Conservation (phyloP, 92 coral and sea anemone genomes). For the Porites cylindrica region DNA sequence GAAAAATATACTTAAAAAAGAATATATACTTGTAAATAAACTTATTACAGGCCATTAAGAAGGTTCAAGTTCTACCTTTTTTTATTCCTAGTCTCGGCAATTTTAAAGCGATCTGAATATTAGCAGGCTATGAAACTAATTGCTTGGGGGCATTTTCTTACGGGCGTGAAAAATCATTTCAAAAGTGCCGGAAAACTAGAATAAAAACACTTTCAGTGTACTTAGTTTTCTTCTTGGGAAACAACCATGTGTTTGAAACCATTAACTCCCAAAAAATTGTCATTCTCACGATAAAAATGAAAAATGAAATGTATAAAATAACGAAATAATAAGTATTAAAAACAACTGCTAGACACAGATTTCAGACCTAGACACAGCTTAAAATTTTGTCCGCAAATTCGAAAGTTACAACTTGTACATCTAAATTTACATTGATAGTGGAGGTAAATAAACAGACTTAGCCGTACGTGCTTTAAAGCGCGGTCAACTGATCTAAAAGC, state of each 20-base stretch:
- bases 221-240: not conserved
- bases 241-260: not conserved
- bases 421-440: no score
- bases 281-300: no score
- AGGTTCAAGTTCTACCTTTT: not conserved
- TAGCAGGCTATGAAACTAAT: not conserved
- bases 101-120: not conserved
- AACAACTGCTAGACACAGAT: no score
- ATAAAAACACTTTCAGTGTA: not conserved
- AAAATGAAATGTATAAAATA: no score
- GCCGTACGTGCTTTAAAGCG: not conserved
- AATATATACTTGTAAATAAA: no score
- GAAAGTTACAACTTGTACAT: no score
- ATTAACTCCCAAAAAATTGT: no score
- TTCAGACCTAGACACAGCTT: no score
- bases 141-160: not conserved
- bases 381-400: no score
- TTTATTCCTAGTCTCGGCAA: not conserved
- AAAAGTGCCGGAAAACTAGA: not conserved
- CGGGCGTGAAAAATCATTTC: constrained; percentile 15
- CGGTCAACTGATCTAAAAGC: not conserved
- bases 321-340: no score
- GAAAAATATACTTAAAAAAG: no score
- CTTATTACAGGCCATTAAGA: not conserved
- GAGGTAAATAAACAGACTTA: no score